A percentile compares a stretch with the other conserved stretches of the same genome.
phyloP scores from a whole-genome alignment of 2,113 vertebrate genomes.

The Hoplias malabaricus region DNA sequence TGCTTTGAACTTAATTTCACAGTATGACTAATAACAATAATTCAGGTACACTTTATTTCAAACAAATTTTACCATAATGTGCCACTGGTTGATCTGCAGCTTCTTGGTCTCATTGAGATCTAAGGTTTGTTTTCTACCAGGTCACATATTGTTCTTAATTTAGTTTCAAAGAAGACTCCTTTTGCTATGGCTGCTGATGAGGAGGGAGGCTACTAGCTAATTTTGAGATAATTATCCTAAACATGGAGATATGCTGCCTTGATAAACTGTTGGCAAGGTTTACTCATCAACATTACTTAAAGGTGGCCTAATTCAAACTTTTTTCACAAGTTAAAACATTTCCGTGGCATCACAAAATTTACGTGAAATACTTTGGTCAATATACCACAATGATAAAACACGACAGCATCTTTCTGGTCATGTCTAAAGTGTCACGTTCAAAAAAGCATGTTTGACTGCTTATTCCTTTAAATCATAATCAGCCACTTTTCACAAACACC shows the following conservation, averaged over 20 bases:
- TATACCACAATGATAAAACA: too few relatives aligned
- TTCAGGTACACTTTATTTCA: slow-evolving; percentile 7
- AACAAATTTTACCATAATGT: slow-evolving; percentile 16
- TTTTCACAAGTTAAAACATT: too few relatives aligned
- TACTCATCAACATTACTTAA: slow-evolving; percentile 51
- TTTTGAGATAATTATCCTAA: slow-evolving; percentile 45
- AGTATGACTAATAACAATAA: not conserved
- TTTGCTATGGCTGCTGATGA: slow-evolving; percentile 29
- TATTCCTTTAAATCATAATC: too few relatives aligned
- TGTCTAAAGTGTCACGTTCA: too few relatives aligned
- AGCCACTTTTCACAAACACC: too few relatives aligned
- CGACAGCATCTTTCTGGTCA: too few relatives aligned
- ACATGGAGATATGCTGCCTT: slow-evolving; percentile 42
- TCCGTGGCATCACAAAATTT: too few relatives aligned
- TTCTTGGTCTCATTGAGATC: slow-evolving; percentile 35
- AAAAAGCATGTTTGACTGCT: too few relatives aligned
- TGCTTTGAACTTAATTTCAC: not conserved
- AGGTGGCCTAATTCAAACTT: too few relatives aligned
- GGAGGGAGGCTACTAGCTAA: slow-evolving; percentile 39
- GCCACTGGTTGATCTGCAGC: slow-evolving; percentile 28
- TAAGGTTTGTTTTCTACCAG: slow-evolving; percentile 40
- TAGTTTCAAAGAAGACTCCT: slow-evolving; percentile 40
- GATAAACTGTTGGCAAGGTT: slow-evolving; percentile 43
- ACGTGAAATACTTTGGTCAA: too few relatives aligned
- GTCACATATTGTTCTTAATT: slow-evolving; percentile 44